phyloP scores from a whole-genome alignment of 2,888 invertebrate genomes.

The Cabera pusaria region DNA sequence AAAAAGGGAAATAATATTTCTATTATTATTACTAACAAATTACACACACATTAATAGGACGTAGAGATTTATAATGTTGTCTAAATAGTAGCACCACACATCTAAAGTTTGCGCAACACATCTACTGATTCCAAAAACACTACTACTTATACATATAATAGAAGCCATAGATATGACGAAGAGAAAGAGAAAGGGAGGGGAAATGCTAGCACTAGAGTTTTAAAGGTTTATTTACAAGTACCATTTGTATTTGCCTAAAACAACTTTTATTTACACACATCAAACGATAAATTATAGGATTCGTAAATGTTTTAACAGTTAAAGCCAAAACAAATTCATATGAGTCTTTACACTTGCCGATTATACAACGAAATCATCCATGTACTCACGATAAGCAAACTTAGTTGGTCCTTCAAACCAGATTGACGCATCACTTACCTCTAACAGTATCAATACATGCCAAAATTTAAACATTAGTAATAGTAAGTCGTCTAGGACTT shows the following conservation, averaged over 20 bases:
- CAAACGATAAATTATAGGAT: slow-evolving; percentile 24
- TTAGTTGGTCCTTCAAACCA: slow-evolving; percentile 40
- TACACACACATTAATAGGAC: no score
- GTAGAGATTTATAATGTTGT: no score
- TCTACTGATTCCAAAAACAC: slow-evolving; percentile 16
- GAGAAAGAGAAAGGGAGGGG: slow-evolving; percentile 47
- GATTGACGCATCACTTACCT: slow-evolving; percentile 2
- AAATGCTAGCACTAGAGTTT: slow-evolving; percentile 9
- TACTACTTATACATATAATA: slow-evolving; percentile 1
- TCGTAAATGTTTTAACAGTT: slow-evolving; percentile 1
- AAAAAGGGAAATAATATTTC: no score
- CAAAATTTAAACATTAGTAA: slow-evolving; percentile 67
- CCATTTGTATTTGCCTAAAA: slow-evolving; percentile 1
- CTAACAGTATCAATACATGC: no score
- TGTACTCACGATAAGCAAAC: neutral
- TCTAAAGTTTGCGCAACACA: slow-evolving; percentile 45
- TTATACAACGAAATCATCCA: slow-evolving; percentile 1
- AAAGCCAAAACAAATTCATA: slow-evolving; percentile 4
- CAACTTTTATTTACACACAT: slow-evolving; percentile 29
- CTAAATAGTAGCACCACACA: slow-evolving; percentile 64
- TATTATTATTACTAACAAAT: no score
- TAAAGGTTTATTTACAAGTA: slow-evolving; percentile 12
- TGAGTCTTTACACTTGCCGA: neutral
- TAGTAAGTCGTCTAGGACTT: slow-evolving; percentile 69
- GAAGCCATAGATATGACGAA: slow-evolving; percentile 50